Conservation (phyloP, 2,888 invertebrate species). For the Netelia virgata region DNA sequence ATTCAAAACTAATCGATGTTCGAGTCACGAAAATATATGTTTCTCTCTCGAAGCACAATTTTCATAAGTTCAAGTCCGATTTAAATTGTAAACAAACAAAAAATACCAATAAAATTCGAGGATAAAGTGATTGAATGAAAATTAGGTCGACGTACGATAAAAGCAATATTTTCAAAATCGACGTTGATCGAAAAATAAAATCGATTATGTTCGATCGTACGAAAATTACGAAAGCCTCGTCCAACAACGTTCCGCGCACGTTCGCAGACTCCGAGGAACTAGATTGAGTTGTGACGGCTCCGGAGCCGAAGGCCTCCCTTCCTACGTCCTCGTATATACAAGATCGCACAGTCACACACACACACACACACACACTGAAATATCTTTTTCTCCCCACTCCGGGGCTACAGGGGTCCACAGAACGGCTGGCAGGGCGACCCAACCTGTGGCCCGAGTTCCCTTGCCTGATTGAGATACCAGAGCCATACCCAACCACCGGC, state of each 20-base stretch:
- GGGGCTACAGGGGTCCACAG: conserved; percentile 79
- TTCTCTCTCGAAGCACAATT: no score
- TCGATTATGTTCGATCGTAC: no score
- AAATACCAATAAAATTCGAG: no score
- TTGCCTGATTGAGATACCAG: conserved; percentile 84
- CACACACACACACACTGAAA: conserved; percentile 38
- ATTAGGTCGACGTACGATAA: no score
- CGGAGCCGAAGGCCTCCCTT: conserved; percentile 78
- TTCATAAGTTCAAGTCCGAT: no score
- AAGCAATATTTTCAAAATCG: no score
- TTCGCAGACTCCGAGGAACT: conserved; percentile 82
- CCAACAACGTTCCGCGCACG: conserved; percentile 69
- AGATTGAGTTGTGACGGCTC: conserved; percentile 84
- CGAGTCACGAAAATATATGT: no score
- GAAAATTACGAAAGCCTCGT: neutral
- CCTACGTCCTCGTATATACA: conserved; percentile 45
- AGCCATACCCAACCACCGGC: conserved; percentile 73
- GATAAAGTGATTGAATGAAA: no score
- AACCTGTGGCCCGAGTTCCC: conserved; percentile 77
- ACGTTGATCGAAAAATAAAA: no score
- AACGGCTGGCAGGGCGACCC: conserved; percentile 81
- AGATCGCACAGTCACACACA: neutral
- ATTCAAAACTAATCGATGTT: neutral
- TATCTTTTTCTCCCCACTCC: conserved; percentile 67
- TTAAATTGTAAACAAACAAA: no score